A percentile compares a stretch with the other conserved stretches of the same genome.
phyloP scores from a whole-genome alignment of 2,888 invertebrate genomes.

The Cheiracanthium punctorium region DNA sequence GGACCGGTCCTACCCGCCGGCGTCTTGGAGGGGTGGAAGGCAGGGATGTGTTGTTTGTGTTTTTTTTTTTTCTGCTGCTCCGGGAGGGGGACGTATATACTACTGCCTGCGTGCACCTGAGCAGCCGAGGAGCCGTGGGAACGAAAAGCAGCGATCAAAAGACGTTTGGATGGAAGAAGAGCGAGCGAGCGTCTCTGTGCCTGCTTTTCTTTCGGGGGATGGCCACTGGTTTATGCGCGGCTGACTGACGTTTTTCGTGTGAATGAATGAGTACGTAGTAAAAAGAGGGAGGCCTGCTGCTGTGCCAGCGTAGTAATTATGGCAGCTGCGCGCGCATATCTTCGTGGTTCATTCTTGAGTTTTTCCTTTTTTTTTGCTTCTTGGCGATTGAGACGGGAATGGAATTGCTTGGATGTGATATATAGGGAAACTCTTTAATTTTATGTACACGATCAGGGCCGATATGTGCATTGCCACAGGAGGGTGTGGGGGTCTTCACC shows the following conservation, averaged over 20 bases:
- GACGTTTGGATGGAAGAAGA: slow-evolving; percentile 45
- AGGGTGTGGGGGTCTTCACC: too few relatives aligned
- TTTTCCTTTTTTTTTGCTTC: too few relatives aligned
- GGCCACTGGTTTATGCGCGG: slow-evolving; percentile 60
- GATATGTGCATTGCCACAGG: too few relatives aligned
- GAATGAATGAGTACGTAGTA: slow-evolving; percentile 54
- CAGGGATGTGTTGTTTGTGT: not conserved
- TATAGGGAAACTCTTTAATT: too few relatives aligned
- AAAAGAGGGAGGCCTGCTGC: slow-evolving; percentile 4
- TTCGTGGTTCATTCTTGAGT: slow-evolving; percentile 5
- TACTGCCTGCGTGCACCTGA: not conserved
- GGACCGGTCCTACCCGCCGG: slow-evolving; percentile 65
- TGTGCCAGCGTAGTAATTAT: slow-evolving; percentile 25
- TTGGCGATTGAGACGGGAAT: too few relatives aligned
- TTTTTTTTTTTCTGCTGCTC: too few relatives aligned
- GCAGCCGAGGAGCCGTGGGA: slow-evolving; percentile 19
- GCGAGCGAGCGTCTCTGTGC: slow-evolving; percentile 5
- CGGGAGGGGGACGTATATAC: slow-evolving; percentile 21
- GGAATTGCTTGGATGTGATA: too few relatives aligned
- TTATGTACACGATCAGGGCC: too few relatives aligned
- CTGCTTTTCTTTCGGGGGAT: slow-evolving; percentile 26
- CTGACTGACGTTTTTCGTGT: slow-evolving; percentile 26
- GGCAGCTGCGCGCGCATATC: slow-evolving; percentile 7
- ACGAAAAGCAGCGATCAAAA: slow-evolving; percentile 47
- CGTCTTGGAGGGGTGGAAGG: slow-evolving; percentile 58